Evolutionary conservation across 2,888 invertebrate genomes (phyloP).

Genomic region (Spicauda simplicius): DNA sequence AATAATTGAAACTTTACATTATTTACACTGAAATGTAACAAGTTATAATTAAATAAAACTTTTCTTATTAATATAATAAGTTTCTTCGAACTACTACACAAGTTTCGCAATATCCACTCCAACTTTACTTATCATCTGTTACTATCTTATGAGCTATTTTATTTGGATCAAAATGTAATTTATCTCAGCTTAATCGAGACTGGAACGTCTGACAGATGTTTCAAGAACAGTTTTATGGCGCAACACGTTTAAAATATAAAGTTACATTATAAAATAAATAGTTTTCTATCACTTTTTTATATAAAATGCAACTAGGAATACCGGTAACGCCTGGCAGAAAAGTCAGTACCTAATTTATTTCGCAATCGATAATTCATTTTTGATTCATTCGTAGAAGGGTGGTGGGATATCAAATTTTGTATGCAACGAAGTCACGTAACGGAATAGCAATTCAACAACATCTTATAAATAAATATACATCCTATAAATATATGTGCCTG

Average conservation of each 20-base stretch:
- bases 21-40: background rate
- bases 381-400: no score
- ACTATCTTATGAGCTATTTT: background rate
- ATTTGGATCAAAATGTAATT: background rate
- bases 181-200: background rate
- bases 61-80: background rate
- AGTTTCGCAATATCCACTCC: background rate
- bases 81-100: background rate
- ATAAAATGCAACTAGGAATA: no score
- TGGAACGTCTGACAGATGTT: background rate
- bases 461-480: no score
- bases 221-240: background rate
- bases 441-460: no score
- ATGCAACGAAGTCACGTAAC: no score
- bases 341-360: no score
- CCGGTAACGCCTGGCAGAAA: no score
- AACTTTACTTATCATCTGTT: conserved; percentile 3
- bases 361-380: no score
- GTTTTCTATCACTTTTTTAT: no score
- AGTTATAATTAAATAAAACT: background rate
- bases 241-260: background rate
- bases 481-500: no score
- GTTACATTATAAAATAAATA: no score
- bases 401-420: no score
- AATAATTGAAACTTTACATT: background rate